Percentiles rank a stretch among this genome's conserved stretches.
These are phyloP conservation scores for Pseudomyrmex dendroicus DNA, from an alignment of 1,140 invertebrate species.

Conservation along the genomic window DNA sequence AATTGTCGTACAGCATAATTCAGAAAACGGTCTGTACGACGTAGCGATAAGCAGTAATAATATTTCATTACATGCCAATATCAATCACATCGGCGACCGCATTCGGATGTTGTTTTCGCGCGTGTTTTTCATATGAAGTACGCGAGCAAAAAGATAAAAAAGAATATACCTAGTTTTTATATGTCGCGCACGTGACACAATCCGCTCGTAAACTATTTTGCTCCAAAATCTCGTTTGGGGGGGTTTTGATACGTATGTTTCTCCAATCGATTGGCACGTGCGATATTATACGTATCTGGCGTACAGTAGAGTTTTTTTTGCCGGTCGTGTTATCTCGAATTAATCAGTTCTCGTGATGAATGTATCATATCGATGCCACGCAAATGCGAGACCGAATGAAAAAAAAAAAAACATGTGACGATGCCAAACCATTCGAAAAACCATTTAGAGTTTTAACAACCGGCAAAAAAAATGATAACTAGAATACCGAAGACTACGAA, in stretches of 20 bases:
- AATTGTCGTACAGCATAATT: background rate
- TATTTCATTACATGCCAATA: too few species aligned
- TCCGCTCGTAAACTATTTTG: too few species aligned
- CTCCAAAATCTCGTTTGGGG: constrained; percentile 14
- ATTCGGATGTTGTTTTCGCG: constrained; percentile 6
- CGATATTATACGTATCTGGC: background rate
- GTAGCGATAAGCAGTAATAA: too few species aligned
- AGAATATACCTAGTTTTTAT: background rate
- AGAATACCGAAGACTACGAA: background rate
- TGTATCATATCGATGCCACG: background rate
- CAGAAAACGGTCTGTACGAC: too few species aligned
- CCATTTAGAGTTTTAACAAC: background rate
- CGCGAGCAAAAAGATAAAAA: background rate
- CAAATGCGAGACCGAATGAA: constrained; percentile 29
- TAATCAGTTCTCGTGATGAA: constrained; percentile 4
- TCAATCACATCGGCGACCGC: background rate
- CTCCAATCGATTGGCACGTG: background rate
- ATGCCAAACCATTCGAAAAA: too few species aligned
- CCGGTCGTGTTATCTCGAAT: background rate
- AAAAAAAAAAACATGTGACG: background rate
- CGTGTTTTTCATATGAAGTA: constrained; percentile 4
- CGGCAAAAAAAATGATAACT: background rate
- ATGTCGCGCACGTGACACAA: background rate
- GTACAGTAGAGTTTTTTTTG: constrained; percentile 3
- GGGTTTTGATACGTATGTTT: background rate